Base-by-base conservation (phyloP, 2,888 invertebrate genomes). In the Vanessa cardui region DNA sequence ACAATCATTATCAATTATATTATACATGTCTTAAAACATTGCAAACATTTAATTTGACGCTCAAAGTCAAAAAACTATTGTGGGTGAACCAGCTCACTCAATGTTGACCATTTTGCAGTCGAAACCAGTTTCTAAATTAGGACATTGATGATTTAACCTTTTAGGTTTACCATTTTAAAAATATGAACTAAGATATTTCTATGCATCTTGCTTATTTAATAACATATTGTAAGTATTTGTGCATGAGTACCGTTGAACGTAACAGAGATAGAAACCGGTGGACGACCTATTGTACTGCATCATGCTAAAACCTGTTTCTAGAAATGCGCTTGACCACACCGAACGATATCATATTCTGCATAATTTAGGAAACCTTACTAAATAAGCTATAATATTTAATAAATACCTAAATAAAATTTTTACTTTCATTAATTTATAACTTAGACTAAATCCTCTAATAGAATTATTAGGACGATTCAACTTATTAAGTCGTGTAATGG, bases 231-330 rank as follows among this genome's bases (percentile, higher is more conserved):
- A 68, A 68, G n/a, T 59, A 65, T 64, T 50, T 62, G 67, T 66
- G 59, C 65, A 68, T 63, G 62, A 70, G 66, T 73, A 66, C 71
- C 72, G 72, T 72, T 70, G 61, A 70, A 74, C 70, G 73, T 72
- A 71, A 72, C 72, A 72, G 64, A 62, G 64, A 72, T 72, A 72
- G 64, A 60, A 66, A 66, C 66, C 73, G 68, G 66, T 63, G 69
- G 73, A 68, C 68, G 76, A 77, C 77, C 78, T 78, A 79, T 79
- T 79, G 79, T 79, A 77, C 76, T 76, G 78, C 81, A 79, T 80
- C 80, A 75, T 80, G 78, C 81, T 81, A 83, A 86, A 90, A 90
- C 90, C 82, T 80, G 89, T 89, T 90, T 81, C 78, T 80, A 83
- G 84, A 85, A 87, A 89, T 87, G 89, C 83, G 81, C 77, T 78